Percentiles rank a stretch among this genome's conserved stretches.
These are phyloP conservation scores for Drosophila lacicola DNA, from an alignment of 2,888 invertebrate species.

Conservation along the genomic window DNA sequence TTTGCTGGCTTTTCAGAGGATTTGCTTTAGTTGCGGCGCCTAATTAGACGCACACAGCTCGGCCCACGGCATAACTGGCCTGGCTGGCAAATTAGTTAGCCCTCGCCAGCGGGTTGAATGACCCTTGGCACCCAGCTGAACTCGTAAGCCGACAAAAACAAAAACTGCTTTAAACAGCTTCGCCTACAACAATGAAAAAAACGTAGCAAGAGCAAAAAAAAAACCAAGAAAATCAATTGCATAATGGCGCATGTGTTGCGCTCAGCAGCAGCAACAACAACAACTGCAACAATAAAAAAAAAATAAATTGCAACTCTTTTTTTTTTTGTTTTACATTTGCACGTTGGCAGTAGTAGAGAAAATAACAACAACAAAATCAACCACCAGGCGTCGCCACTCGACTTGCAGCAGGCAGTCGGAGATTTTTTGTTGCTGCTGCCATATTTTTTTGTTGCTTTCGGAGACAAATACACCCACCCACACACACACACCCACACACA, in stretches of 20 bases:
- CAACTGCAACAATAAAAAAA: conserved; percentile 16
- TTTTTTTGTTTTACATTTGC: conserved; percentile 55
- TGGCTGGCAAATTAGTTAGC: conserved; percentile 62
- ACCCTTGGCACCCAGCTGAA: conserved; percentile 46
- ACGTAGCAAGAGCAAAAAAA: conserved; percentile 40
- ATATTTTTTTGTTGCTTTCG: conserved; percentile 65
- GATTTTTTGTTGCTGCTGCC: conserved; percentile 69
- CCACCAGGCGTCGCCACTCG: conserved; percentile 66
- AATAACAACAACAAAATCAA: conserved; percentile 49
- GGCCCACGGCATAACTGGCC: conserved; percentile 35
- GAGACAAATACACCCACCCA: conserved; percentile 51
- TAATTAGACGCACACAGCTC: conserved; percentile 69
- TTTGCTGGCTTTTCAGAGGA: conserved; percentile 53
- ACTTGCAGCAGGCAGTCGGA: conserved; percentile 51
- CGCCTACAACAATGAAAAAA: conserved; percentile 55
- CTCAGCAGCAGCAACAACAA: conserved; percentile 43
- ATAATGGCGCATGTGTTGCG: conserved; percentile 82
- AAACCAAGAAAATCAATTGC: conserved; percentile 78
- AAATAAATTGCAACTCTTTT: conserved; percentile 72
- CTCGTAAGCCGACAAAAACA: conserved; percentile 30
- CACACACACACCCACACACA: neutral
- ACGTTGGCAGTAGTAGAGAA: conserved; percentile 48
- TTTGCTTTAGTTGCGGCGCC: conserved; percentile 63
- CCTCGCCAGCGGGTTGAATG: conserved; percentile 59
- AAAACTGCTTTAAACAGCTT: conserved; percentile 49